Evolutionary conservation across 2,797 vertebrate species (phyloP).

Genomic region (Chaunax sp.): DNA sequence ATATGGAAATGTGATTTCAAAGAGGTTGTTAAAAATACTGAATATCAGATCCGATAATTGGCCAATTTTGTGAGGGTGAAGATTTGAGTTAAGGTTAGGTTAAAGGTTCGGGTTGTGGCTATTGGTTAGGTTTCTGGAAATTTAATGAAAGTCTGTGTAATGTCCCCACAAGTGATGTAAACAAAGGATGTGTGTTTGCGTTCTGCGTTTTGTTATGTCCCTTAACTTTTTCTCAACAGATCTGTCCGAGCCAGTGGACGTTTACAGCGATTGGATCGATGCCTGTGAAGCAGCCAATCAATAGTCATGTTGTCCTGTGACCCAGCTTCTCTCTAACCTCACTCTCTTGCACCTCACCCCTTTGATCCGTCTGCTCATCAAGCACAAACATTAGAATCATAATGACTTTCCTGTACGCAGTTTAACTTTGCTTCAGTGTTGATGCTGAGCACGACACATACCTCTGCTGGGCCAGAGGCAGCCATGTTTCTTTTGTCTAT

Average conservation of each 20-base stretch:
- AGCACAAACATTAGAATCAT: neutral
- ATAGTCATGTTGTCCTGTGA: constrained; percentile 71
- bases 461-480: constrained; percentile 50
- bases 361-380: constrained; percentile 9
- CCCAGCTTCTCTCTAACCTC: constrained; percentile 10
- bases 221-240: constrained; percentile 84
- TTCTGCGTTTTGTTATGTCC: constrained; percentile 50
- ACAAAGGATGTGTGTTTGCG: too few relatives aligned
- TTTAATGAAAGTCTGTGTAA: too few relatives aligned
- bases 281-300: constrained; percentile 97
- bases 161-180: too few relatives aligned
- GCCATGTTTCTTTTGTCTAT: constrained; percentile 8
- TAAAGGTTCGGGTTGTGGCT: too few relatives aligned
- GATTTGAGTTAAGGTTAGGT: too few relatives aligned
- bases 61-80: too few relatives aligned
- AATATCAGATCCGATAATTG: too few relatives aligned
- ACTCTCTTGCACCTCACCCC: constrained; percentile 21
- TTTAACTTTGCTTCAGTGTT: neutral
- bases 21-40: too few relatives aligned
- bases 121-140: too few relatives aligned
- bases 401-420: neutral
- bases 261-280: constrained; percentile 97
- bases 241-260: constrained; percentile 93
- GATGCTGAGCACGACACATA: neutral
- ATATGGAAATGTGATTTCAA: too few relatives aligned